Conservation (phyloP, 2,113 vertebrate species). For the Myiagra hebetior region DNA sequence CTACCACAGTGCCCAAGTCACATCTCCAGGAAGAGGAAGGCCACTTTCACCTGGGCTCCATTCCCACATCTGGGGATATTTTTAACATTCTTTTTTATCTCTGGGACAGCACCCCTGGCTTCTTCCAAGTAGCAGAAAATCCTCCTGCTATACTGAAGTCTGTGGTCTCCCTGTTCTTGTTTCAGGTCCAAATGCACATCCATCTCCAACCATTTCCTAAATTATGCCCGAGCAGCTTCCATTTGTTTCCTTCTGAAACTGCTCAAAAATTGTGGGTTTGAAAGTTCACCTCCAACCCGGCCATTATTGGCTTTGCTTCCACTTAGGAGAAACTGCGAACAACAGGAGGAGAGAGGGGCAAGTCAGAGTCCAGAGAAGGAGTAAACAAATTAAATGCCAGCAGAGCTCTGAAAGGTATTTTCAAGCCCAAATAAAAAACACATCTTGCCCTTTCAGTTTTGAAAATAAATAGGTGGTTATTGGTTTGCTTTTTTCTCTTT, state of each 20-base stretch:
- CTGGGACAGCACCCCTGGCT: background rate
- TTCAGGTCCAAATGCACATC: background rate
- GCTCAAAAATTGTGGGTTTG: background rate
- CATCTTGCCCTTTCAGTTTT: background rate
- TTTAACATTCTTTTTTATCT: background rate
- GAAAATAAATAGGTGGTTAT: background rate
- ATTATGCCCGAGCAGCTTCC: background rate
- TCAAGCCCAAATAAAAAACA: background rate
- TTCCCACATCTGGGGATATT: background rate
- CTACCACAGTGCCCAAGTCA: background rate
- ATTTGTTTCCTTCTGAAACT: slow-evolving; percentile 13
- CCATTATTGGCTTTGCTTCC: slow-evolving; percentile 9
- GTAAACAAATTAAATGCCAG: slow-evolving; percentile 37
- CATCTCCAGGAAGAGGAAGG: background rate
- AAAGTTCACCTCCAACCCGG: slow-evolving; percentile 18
- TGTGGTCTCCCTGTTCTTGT: background rate
- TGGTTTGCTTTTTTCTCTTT: background rate
- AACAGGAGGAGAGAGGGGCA: background rate
- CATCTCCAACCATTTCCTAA: slow-evolving; percentile 6
- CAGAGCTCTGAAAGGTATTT: background rate
- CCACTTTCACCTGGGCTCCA: background rate
- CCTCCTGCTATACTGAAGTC: background rate
- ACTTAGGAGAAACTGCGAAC: background rate
- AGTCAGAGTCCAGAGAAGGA: background rate
- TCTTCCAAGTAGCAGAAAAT: background rate